Evolutionary conservation across 2,888 invertebrate genomes (phyloP), one percentile per base, ranked within the genome.

Genomic region (Patella caerulea): DNA sequence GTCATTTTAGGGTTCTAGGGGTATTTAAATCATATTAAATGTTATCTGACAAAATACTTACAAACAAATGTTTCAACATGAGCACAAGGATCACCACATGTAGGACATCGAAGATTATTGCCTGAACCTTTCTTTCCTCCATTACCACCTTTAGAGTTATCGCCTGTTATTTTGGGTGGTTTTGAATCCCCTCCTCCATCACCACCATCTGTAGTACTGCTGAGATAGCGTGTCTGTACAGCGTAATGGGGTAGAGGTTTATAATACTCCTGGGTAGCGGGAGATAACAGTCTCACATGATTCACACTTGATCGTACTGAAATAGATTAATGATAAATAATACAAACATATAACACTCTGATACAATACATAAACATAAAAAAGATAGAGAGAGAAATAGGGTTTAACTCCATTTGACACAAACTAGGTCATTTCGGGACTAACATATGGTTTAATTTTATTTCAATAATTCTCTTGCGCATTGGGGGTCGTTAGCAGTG

Each of bases 21-120:
- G 34, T 54, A 77, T n/a, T 24, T 11, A 72, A 71, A 81, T 29
- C 2, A 52, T 45, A 17, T n/a, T 69, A 52, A 34, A 72, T 14
- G 24, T n/a, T 19, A 14, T 71, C 9, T 45, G 9, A 45, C 9
- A 45, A 45, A n/a, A 72, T 82, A 93, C 94, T 93, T 91, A 94
- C 97, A 97, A 87, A 98, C 97, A 93, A 98, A 98, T 3, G 98
- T 98, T 93, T 98, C 98, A 79, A 98, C 97, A 92, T 98, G 97
- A 2, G 97, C 97, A 92, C 98, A 98, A n/a, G 97, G 96, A 92
- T 97, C 97, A 2, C 97, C 97, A 92, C 98, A 98, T 92, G 98
- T 98, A 3, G 98, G 98, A 90, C 98, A 98, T n/a, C 89, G 84
- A 75, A 92, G 88, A 71, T 88, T 88, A 45, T 45, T 45, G 54